Conservation (phyloP, 2,113 vertebrate genomes). For the sheep (Ovis aries) region ARS-UI_Ramb_v3.0 NC_056062.1:4705501-4706000, state of each 20-base stretch:
- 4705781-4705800: constrained; percentile 1
- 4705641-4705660: constrained; percentile 59
- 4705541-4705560: background rate
- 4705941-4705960: background rate
- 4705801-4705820: constrained; percentile 16
- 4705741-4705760: constrained; percentile 50
- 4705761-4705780: constrained; percentile 45
- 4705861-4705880: constrained; percentile 42
- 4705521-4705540: background rate
- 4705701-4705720: constrained; percentile 48
- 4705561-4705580: constrained; percentile 25
- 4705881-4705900: constrained; percentile 52
- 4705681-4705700: constrained; percentile 59
- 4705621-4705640: constrained; percentile 48
- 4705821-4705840: constrained; percentile 45
- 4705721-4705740: constrained; percentile 67
- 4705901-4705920: constrained; percentile 13
- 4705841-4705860: constrained; percentile 30
- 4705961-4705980: constrained; percentile 24
- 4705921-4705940: constrained; percentile 40
- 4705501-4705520: constrained; percentile 11
- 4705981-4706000: constrained; percentile 39
- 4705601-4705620: constrained; percentile 15
- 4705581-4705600: constrained; percentile 39
- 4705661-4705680: constrained; percentile 62